Conservation (phyloP, 2,888 invertebrate species). For the Pedicia rivosa region DNA sequence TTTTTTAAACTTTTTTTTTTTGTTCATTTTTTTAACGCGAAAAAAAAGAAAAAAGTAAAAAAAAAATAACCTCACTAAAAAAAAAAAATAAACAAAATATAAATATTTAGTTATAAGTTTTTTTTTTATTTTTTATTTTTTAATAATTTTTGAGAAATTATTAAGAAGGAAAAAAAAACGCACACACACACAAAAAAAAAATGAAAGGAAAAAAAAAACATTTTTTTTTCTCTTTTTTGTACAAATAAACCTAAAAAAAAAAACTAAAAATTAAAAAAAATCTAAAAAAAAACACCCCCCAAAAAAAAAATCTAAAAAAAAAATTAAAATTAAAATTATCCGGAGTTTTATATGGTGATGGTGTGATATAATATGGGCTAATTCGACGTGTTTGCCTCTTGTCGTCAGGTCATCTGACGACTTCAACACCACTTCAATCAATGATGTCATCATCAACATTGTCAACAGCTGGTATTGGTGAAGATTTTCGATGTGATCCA, state of each 20-base stretch:
- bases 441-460: slow-evolving; percentile 13
- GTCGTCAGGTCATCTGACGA: slow-evolving; percentile 35
- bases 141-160: too few relatives aligned
- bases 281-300: slow-evolving; percentile 15
- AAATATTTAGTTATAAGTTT: too few relatives aligned
- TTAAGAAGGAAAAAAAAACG: too few relatives aligned
- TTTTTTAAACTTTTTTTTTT: neutral
- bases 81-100: too few relatives aligned
- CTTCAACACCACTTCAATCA: slow-evolving; percentile 23
- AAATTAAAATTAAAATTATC: slow-evolving; percentile 12
- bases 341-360: slow-evolving; percentile 6
- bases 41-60: too few relatives aligned
- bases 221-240: too few relatives aligned
- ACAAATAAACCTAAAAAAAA: too few relatives aligned
- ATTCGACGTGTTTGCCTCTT: slow-evolving; percentile 32
- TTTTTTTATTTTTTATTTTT: too few relatives aligned
- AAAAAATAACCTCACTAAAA: too few relatives aligned
- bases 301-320: slow-evolving; percentile 13
- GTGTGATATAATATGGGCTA: slow-evolving; percentile 26
- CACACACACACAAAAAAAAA: too few relatives aligned
- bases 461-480: slow-evolving; percentile 31
- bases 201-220: slow-evolving; percentile 10
- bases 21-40: neutral
- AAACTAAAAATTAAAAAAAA: slow-evolving; percentile 15
- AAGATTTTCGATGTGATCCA: slow-evolving; percentile 81